phyloP scores from a whole-genome alignment of 2,113 vertebrate genomes.

The Malaclemys terrapin region DNA sequence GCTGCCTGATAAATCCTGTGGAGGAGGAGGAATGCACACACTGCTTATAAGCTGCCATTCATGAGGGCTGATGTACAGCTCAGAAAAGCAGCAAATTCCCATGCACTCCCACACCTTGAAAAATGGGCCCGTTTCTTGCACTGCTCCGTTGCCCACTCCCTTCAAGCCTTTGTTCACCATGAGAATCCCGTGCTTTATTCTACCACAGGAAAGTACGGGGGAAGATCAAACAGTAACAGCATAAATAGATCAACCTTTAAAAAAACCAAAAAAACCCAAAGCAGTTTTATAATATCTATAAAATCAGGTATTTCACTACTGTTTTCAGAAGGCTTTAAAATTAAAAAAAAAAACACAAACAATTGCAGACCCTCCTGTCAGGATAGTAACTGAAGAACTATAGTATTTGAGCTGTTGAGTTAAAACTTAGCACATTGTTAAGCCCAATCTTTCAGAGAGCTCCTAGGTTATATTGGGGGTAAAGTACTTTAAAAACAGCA shows the following conservation, averaged over 20 bases:
- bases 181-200: not conserved
- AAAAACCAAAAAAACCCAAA: not conserved
- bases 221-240: conserved; percentile 7
- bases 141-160: not conserved
- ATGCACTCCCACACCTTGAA: conserved; percentile 10
- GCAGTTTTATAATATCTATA: not conserved
- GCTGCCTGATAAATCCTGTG: conserved; percentile 7
- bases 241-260: conserved; percentile 8
- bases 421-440: not conserved
- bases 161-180: conserved; percentile 3
- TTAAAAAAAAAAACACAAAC: not conserved
- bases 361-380: not conserved
- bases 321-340: not conserved
- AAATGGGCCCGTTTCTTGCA: not conserved
- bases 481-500: not conserved
- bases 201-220: not conserved
- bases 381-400: not conserved
- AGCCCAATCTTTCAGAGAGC: fast-evolving
- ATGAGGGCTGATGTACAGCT: not conserved
- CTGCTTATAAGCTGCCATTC: not conserved
- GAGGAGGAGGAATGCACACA: not conserved
- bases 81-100: not conserved
- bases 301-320: not conserved
- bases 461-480: not conserved
- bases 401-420: not conserved